These are phyloP conservation scores for Bombylius major DNA, from an alignment of 2,888 invertebrate species.

Conservation along the genomic window DNA sequence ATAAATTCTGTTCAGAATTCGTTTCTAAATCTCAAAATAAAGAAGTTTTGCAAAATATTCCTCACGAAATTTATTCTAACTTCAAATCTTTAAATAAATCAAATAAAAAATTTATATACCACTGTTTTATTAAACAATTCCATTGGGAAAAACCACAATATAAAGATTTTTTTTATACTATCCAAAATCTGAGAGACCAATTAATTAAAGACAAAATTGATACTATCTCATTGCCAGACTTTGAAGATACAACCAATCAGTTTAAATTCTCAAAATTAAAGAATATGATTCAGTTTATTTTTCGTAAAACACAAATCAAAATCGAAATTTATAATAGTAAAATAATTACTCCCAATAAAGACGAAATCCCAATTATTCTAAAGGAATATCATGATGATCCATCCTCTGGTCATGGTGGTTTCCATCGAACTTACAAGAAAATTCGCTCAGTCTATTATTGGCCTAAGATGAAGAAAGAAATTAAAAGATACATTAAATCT, in stretches of 20 bases:
- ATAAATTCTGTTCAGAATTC: no score
- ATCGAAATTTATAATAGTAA: slow-evolving; percentile 5
- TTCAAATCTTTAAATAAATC: no score
- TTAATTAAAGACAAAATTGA: slow-evolving; percentile 6
- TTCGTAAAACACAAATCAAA: slow-evolving; percentile 5
- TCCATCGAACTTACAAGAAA: slow-evolving; percentile 7
- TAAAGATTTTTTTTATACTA: slow-evolving; percentile 6
- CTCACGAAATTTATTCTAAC: no score
- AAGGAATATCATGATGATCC: neutral
- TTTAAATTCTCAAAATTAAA: no score
- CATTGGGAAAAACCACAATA: slow-evolving; percentile 5
- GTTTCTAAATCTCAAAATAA: no score
- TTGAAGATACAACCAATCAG: no score
- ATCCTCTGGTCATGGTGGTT: slow-evolving; percentile 7
- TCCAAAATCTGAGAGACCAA: slow-evolving; percentile 2
- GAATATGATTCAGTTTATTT: slow-evolving; percentile 2
- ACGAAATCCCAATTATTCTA: slow-evolving; percentile 4
- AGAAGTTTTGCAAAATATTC: no score
- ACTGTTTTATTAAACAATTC: no score
- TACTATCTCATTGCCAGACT: no score
- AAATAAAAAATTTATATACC: no score
- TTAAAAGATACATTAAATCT: slow-evolving; percentile 3
- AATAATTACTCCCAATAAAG: neutral
- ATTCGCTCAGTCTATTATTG: slow-evolving; percentile 9
- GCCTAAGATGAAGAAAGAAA: slow-evolving; percentile 10